Conservation (phyloP, 1,140 invertebrate genomes). For the Trinorchestia longiramus region DNA sequence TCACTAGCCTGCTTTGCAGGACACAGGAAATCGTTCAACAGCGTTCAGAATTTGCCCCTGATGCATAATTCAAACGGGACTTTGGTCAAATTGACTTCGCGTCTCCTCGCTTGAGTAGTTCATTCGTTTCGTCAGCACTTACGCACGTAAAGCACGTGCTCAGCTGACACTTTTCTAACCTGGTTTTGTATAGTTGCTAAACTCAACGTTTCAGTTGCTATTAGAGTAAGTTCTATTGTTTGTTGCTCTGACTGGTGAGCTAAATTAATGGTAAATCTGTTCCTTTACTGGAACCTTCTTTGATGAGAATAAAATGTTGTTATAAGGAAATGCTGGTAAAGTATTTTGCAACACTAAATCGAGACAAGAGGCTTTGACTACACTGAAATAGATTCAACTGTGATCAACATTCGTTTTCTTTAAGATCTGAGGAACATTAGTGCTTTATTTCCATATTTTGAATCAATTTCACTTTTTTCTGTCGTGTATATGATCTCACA, state of each 20-base stretch:
- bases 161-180: background rate
- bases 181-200: background rate
- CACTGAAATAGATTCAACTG: too few relatives aligned
- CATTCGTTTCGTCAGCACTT: background rate
- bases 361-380: too few relatives aligned
- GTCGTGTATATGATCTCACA: too few relatives aligned
- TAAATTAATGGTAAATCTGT: background rate
- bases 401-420: too few relatives aligned
- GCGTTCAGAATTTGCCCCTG: background rate
- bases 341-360: too few relatives aligned
- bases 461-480: too few relatives aligned
- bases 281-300: too few relatives aligned
- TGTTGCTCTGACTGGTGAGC: background rate
- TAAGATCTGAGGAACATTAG: too few relatives aligned
- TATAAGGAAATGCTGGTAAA: too few relatives aligned
- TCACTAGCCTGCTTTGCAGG: background rate
- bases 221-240: background rate
- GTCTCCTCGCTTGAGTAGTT: background rate
- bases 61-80: background rate
- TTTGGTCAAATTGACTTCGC: background rate
- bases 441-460: too few relatives aligned
- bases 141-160: background rate
- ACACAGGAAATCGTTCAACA: background rate
- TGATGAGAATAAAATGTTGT: too few relatives aligned
- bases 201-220: background rate